phyloP scores from a whole-genome alignment of 2,888 invertebrate genomes.

The Morpho helenor region DNA sequence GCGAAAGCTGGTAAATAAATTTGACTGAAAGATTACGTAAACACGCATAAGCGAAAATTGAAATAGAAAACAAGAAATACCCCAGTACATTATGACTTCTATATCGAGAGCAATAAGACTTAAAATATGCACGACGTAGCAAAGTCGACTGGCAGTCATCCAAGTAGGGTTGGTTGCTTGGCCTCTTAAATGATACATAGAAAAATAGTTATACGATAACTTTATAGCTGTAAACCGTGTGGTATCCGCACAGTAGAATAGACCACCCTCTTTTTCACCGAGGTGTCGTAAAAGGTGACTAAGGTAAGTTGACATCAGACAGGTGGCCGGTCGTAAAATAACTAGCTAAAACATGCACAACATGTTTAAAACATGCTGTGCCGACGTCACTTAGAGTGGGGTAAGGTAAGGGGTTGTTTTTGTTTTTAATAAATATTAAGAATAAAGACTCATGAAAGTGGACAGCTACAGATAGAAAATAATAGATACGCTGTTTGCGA shows the following conservation, averaged over 20 bases:
- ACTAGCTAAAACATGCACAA: too few relatives aligned
- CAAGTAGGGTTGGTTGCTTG: slow-evolving; percentile 15
- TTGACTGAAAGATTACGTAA: slow-evolving; percentile 14
- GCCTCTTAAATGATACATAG: slow-evolving; percentile 20
- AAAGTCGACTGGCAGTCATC: slow-evolving; percentile 20
- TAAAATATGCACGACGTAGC: neutral
- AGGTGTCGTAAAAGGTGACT: too few relatives aligned
- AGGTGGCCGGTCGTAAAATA: too few relatives aligned
- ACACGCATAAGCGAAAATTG: slow-evolving; percentile 10
- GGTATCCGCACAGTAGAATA: too few relatives aligned
- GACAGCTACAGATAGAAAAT: too few relatives aligned
- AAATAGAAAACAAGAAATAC: slow-evolving; percentile 9
- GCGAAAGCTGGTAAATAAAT: neutral
- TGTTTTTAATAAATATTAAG: too few relatives aligned
- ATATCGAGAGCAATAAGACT: slow-evolving; percentile 3
- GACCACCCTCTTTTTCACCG: too few relatives aligned
- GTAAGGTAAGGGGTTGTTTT: too few relatives aligned
- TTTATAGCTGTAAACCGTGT: neutral
- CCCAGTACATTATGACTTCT: slow-evolving; percentile 3
- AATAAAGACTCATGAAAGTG: neutral
- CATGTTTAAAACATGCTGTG: too few relatives aligned
- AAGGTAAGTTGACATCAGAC: too few relatives aligned
- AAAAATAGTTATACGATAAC: slow-evolving; percentile 17
- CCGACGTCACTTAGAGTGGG: too few relatives aligned
- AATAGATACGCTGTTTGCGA: too few relatives aligned